Conservation (phyloP, 2,888 invertebrate species). For the Enchytraeus crypticus region DNA sequence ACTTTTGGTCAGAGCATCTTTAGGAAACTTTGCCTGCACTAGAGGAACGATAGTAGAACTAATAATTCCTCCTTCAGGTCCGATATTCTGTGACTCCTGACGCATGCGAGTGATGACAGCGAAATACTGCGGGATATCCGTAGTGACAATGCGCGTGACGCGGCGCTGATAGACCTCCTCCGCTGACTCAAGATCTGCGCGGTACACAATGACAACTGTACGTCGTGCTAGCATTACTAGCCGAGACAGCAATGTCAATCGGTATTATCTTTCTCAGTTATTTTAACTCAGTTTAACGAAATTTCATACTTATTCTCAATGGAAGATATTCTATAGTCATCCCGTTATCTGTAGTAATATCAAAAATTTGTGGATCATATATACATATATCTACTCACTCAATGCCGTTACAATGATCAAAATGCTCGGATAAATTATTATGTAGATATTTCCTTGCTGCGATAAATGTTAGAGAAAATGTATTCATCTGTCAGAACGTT, state of each 20-base stretch:
- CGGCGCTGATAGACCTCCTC: constrained; percentile 72
- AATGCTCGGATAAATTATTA: too few relatives aligned
- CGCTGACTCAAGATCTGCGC: constrained; percentile 54
- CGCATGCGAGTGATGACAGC: constrained; percentile 69
- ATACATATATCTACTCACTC: too few relatives aligned
- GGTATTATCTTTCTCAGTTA: too few relatives aligned
- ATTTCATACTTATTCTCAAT: neutral
- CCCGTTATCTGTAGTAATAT: too few relatives aligned
- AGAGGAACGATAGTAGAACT: constrained; percentile 97
- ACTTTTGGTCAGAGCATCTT: constrained; percentile 96
- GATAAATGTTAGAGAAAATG: too few relatives aligned
- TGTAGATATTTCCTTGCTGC: too few relatives aligned
- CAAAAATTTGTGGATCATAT: too few relatives aligned
- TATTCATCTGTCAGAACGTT: too few relatives aligned
- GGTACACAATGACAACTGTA: neutral
- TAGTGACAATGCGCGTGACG: constrained; percentile 90
- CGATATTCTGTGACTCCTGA: constrained; percentile 96
- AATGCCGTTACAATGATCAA: too few relatives aligned
- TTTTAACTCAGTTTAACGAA: too few relatives aligned
- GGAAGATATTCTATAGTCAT: too few relatives aligned
- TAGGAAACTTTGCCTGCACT: constrained; percentile 98
- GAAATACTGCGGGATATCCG: constrained; percentile 98
- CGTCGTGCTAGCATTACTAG: neutral
- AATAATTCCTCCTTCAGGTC: constrained; percentile 97
- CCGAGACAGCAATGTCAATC: too few relatives aligned